These are phyloP conservation scores for Fragum fragum DNA, from an alignment of 2,888 invertebrate genomes.

Conservation along the genomic window DNA sequence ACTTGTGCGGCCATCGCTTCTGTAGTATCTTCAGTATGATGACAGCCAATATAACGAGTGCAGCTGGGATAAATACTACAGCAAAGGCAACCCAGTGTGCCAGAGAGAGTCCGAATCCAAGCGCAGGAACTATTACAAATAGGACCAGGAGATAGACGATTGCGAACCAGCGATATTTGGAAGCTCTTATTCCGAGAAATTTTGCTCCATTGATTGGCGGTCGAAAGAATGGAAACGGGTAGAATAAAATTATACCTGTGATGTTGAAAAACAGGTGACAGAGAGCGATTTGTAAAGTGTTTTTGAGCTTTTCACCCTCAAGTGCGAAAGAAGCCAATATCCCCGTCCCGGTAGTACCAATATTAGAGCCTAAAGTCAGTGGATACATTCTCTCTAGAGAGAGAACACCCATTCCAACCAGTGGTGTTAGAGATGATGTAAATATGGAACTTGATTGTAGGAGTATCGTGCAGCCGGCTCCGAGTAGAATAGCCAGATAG, in stretches of 20 bases:
- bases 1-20: constrained; percentile 68
- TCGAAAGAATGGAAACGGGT: constrained; percentile 88
- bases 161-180: constrained; percentile 89
- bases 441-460: constrained; percentile 89
- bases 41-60: constrained; percentile 71
- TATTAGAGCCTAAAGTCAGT: constrained; percentile 88
- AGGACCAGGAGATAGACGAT: constrained; percentile 85
- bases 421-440: constrained; percentile 89
- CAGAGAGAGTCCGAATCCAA: constrained; percentile 81
- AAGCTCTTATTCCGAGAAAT: constrained; percentile 88
- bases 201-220: constrained; percentile 88
- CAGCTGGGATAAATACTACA: constrained; percentile 81
- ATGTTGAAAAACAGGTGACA: constrained; percentile 86
- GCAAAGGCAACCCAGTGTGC: constrained; percentile 76
- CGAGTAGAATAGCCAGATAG: constrained; percentile 88
- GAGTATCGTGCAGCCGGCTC: constrained; percentile 88
- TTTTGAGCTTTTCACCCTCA: constrained; percentile 81
- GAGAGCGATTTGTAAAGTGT: constrained; percentile 87
- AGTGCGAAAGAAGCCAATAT: constrained; percentile 88
- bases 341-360: constrained; percentile 89
- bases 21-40: constrained; percentile 82
- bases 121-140: constrained; percentile 81
- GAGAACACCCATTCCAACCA: constrained; percentile 89
- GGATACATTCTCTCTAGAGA: constrained; percentile 88
- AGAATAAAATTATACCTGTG: constrained; percentile 88